Evolutionary conservation across 2,888 invertebrate genomes (phyloP).

Genomic region (Eumerus sabulonum): DNA sequence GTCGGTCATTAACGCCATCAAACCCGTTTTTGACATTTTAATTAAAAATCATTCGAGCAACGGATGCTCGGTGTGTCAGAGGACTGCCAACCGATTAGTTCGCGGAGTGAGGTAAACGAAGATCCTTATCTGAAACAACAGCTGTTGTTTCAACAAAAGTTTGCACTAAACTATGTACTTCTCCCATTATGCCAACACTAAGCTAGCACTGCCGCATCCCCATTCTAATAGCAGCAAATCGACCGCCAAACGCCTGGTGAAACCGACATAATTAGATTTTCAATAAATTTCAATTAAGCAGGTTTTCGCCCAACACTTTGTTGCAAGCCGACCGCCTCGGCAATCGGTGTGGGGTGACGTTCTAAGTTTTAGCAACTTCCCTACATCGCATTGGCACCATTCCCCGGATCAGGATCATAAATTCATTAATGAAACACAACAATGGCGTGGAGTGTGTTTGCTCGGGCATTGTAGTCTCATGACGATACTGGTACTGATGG

Average conservation of each 20-base stretch:
- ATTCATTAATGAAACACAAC: slow-evolving; percentile 62
- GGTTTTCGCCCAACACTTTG: slow-evolving; percentile 33
- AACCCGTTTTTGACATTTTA: slow-evolving; percentile 79
- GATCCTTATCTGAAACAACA: too few relatives aligned
- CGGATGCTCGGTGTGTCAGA: slow-evolving; percentile 9
- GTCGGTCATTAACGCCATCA: slow-evolving; percentile 79
- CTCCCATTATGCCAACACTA: too few relatives aligned
- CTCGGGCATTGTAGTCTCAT: slow-evolving; percentile 8
- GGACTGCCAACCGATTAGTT: too few relatives aligned
- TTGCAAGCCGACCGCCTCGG: slow-evolving; percentile 7
- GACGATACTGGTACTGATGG: slow-evolving; percentile 14
- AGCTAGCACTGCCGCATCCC: too few relatives aligned
- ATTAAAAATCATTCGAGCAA: slow-evolving; percentile 73
- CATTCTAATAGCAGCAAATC: too few relatives aligned
- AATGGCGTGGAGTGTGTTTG: slow-evolving; percentile 48
- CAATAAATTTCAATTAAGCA: slow-evolving; percentile 65
- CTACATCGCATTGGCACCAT: slow-evolving; percentile 1
- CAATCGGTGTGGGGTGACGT: slow-evolving; percentile 8
- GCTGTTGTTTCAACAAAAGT: too few relatives aligned
- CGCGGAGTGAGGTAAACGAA: too few relatives aligned
- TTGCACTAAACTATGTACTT: not conserved
- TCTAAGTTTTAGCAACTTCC: slow-evolving; percentile 14
- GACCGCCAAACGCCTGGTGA: slow-evolving; percentile 10
- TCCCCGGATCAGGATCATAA: slow-evolving; percentile 62
- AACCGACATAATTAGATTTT: slow-evolving; percentile 64